Evolutionary conservation across 2,113 vertebrate species (phyloP).

Genomic region (Callaeas wilsoni): DNA sequence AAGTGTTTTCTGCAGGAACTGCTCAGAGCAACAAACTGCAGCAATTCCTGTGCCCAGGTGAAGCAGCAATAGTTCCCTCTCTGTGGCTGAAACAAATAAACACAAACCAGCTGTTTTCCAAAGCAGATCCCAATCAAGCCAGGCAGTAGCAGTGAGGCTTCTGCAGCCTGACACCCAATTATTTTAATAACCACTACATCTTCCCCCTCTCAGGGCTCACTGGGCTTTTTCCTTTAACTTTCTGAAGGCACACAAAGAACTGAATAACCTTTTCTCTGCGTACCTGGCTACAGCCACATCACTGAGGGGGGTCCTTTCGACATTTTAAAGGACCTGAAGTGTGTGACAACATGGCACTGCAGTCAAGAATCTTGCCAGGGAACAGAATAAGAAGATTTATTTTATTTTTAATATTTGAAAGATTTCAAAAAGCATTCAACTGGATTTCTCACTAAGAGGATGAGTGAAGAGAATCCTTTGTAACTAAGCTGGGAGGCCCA

Average conservation of each 20-base stretch:
- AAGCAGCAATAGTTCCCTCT: neutral
- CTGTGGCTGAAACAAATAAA: neutral
- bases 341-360: conserved; percentile 22
- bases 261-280: neutral
- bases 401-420: conserved; percentile 61
- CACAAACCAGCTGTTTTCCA: neutral
- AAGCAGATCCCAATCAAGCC: neutral
- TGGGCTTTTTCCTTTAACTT: neutral
- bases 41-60: neutral
- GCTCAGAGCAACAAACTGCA: neutral
- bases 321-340: conserved; percentile 5
- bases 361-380: neutral
- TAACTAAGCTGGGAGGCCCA: conserved; percentile 41
- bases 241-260: neutral
- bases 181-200: neutral
- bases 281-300: conserved; percentile 14
- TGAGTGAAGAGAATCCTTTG: conserved; percentile 43
- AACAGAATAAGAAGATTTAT: conserved; percentile 40
- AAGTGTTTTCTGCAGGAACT: neutral
- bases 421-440: conserved; percentile 59
- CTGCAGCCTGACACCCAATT: neutral
- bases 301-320: neutral
- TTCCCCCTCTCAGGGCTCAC: neutral
- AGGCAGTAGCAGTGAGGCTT: neutral
- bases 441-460: conserved; percentile 65